phyloP scores from a whole-genome alignment of 92 coral and sea anemone genomes.

The Anthopleura xanthogrammica region DNA sequence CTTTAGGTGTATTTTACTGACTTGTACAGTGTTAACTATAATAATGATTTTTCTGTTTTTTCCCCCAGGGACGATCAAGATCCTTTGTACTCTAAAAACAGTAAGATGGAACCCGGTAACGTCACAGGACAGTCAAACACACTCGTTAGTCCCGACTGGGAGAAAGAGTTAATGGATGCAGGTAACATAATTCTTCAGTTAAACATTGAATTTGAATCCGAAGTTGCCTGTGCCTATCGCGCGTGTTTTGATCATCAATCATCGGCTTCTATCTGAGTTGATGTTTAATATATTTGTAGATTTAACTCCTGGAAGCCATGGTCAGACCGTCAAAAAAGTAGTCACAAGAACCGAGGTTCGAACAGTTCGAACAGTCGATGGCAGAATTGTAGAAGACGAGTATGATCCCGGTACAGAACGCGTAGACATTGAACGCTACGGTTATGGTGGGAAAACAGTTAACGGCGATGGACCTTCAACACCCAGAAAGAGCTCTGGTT shows the following conservation, averaged over 20 bases:
- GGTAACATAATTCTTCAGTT: constrained; percentile 31
- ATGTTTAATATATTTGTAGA: constrained; percentile 19
- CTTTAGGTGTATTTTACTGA: not conserved
- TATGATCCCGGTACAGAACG: constrained; percentile 74
- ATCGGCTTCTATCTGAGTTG: not conserved
- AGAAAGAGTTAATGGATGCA: constrained; percentile 84
- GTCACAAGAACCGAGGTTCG: constrained; percentile 81
- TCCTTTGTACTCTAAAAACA: constrained; percentile 50
- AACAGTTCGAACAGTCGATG: constrained; percentile 74
- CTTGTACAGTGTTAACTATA: not conserved
- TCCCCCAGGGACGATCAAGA: constrained; percentile 67
- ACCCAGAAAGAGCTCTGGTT: constrained; percentile 62
- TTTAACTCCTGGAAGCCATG: constrained; percentile 63
- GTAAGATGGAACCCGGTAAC: constrained; percentile 44
- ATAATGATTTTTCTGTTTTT: not conserved
- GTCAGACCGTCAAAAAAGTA: constrained; percentile 77
- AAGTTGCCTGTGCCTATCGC: too few species aligned
- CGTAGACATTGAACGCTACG: constrained; percentile 58
- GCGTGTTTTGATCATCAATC: too few species aligned
- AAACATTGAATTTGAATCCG: too few species aligned
- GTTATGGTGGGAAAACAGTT: constrained; percentile 41
- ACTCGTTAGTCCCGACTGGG: constrained; percentile 84
- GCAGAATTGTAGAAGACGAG: constrained; percentile 74
- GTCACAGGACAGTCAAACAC: constrained; percentile 57
- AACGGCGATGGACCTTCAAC: constrained; percentile 50